A percentile compares a stretch with the other conserved stretches of the same genome.
phyloP scores from a whole-genome alignment of 2,888 invertebrate species.

The Ectemnius continuus region DNA sequence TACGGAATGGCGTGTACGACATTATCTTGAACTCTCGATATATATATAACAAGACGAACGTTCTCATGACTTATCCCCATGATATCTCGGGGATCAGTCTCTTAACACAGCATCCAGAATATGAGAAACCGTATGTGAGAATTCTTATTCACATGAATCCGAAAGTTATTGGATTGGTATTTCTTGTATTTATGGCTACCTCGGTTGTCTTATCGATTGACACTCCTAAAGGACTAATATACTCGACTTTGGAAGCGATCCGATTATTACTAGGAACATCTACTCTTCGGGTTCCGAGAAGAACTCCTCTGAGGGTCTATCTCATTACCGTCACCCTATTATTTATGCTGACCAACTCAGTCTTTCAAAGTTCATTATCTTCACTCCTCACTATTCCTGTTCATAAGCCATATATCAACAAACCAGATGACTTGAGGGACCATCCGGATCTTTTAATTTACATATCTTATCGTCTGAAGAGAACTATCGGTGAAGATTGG shows the following conservation, averaged over 20 bases:
- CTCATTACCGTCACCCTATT: constrained; percentile 30
- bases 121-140: constrained; percentile 24
- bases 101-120: constrained; percentile 24
- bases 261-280: constrained; percentile 16
- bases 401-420: background rate
- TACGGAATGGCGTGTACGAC: constrained; percentile 32
- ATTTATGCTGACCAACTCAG: constrained; percentile 24
- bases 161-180: constrained; percentile 10
- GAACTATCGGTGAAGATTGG: constrained; percentile 7
- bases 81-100: constrained; percentile 33
- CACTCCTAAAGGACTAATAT: background rate
- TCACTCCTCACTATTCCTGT: constrained; percentile 16
- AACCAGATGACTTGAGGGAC: background rate
- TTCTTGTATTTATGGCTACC: background rate
- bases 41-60: constrained; percentile 26
- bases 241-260: constrained; percentile 27
- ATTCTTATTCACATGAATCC: constrained; percentile 33
- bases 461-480: background rate
- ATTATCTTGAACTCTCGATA: constrained; percentile 38
- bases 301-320: constrained; percentile 21
- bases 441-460: constrained; percentile 13
- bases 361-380: constrained; percentile 28
- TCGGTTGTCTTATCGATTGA: constrained; percentile 13
- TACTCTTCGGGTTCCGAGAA: constrained; percentile 6
- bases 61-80: constrained; percentile 43